Evolutionary conservation across 2,113 vertebrate genomes (phyloP).

Genomic region (Copsychus sechellarum): DNA sequence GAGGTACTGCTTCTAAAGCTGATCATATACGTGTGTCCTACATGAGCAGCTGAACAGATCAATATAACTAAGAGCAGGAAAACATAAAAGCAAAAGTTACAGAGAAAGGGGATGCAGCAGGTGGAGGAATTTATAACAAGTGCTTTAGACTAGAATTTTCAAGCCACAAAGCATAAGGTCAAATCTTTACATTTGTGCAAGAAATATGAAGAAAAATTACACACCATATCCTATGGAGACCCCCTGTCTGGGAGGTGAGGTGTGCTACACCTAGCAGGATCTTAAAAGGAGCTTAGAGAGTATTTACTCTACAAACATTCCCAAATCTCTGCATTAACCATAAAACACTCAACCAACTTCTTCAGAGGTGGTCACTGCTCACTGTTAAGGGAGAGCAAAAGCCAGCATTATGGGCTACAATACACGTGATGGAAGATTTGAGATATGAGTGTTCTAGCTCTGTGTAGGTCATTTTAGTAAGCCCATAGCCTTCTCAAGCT

Average conservation of each 20-base stretch:
- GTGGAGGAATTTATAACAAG: neutral
- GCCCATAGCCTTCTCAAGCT: neutral
- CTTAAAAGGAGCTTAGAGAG: neutral
- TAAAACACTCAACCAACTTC: neutral
- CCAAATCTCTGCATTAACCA: neutral
- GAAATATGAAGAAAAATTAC: neutral
- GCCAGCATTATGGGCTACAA: neutral
- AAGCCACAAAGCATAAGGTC: neutral
- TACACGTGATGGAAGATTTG: rapidly evolving
- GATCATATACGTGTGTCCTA: neutral
- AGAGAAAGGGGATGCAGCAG: neutral
- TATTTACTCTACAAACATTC: neutral
- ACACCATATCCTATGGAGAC: rapidly evolving
- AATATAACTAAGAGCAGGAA: neutral
- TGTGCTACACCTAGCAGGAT: neutral
- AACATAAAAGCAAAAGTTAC: neutral
- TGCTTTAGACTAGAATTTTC: neutral
- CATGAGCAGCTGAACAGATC: neutral
- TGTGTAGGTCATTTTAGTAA: neutral
- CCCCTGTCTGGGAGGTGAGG: neutral
- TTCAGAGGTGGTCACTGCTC: neutral
- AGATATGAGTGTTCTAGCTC: neutral
- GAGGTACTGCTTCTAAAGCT: neutral
- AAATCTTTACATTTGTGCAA: neutral
- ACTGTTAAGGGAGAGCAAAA: neutral